A percentile compares a stretch with the other conserved stretches of the same genome.
Conservation (phyloP, 2,888 invertebrate genomes). For the Stegana nigrithorax region DNA sequence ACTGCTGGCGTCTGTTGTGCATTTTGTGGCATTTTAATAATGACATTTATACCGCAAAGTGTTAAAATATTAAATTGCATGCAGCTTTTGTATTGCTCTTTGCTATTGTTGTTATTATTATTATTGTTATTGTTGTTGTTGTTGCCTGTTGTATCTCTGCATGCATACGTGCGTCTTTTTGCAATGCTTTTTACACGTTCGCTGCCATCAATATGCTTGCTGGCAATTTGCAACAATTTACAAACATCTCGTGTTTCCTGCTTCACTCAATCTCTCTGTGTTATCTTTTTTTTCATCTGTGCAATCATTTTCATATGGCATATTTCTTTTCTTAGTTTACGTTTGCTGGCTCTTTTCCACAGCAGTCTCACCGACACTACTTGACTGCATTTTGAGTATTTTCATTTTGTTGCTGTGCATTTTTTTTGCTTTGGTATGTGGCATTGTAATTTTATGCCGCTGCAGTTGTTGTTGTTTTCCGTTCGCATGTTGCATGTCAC, state of each 20-base stretch:
- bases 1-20: too few relatives aligned
- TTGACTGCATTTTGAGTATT: background rate
- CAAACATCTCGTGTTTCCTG: constrained; percentile 22
- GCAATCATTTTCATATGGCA: constrained; percentile 7
- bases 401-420: constrained; percentile 12
- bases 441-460: constrained; percentile 28
- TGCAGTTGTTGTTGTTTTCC: background rate
- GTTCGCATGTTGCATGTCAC: background rate
- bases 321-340: too few relatives aligned
- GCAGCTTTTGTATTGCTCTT: background rate
- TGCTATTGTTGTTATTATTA: background rate
- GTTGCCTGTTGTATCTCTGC: background rate
- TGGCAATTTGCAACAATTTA: constrained; percentile 34
- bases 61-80: constrained; percentile 39
- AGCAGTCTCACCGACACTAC: too few relatives aligned
- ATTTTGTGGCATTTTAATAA: constrained; percentile 38
- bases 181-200: constrained; percentile 25
- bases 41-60: constrained; percentile 42
- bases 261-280: constrained; percentile 24
- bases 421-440: constrained; percentile 39
- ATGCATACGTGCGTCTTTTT: background rate
- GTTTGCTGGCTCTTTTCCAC: background rate
- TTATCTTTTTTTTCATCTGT: background rate
- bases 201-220: constrained; percentile 16
- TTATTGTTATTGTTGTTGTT: background rate